Percentiles rank a stretch among this genome's conserved stretches.
phyloP scores from a whole-genome alignment of 2,113 vertebrate genomes.

The Alouatta palliata region DNA sequence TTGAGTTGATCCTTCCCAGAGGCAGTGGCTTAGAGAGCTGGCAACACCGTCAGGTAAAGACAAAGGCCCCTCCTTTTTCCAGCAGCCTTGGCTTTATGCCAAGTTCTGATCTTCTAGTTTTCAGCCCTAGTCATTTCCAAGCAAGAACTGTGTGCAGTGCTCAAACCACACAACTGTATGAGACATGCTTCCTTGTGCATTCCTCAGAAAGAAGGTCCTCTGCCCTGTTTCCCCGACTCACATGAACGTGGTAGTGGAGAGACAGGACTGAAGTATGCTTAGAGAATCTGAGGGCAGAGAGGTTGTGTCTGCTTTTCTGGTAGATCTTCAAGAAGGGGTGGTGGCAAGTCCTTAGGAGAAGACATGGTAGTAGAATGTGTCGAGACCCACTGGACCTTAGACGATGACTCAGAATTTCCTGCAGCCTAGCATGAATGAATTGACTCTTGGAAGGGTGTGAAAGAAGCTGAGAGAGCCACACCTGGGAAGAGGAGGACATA shows the following conservation, averaged over 20 bases:
- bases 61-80: background rate
- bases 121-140: background rate
- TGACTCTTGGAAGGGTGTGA: background rate
- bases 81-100: background rate
- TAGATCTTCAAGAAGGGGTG: background rate
- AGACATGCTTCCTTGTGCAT: background rate
- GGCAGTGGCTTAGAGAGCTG: background rate
- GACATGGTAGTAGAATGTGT: background rate
- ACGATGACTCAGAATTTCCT: slow-evolving; percentile 18
- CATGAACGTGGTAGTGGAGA: background rate
- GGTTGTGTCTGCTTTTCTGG: background rate
- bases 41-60: background rate
- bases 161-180: background rate
- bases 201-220: background rate
- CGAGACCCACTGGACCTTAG: background rate
- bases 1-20: background rate
- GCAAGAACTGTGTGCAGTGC: background rate
- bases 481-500: background rate
- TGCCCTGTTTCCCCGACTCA: background rate
- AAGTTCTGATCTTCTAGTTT: background rate
- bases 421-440: background rate
- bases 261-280: background rate
- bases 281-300: background rate
- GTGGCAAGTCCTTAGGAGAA: background rate
- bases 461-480: background rate